Evolutionary conservation across 23 tunicate genomes (phyloP).

Genomic region (Clavelina lepadiformis): DNA sequence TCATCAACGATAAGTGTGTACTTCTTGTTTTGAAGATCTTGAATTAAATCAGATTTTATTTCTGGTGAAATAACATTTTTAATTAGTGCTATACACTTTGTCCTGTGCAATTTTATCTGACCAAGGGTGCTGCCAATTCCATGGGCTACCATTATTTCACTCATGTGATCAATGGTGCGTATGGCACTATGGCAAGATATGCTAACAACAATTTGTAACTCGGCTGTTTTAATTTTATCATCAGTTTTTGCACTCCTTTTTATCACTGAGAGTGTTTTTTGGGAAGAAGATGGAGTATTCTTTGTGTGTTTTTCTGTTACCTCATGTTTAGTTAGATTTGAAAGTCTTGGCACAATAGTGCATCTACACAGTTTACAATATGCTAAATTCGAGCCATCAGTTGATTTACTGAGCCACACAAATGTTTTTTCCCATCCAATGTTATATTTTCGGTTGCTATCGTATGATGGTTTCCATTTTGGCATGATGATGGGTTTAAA

Average conservation of each 20-base stretch:
- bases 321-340: background rate
- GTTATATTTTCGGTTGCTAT: constrained; percentile 5
- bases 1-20: constrained; percentile 4
- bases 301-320: too few species aligned
- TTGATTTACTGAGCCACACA: background rate
- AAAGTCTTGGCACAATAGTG: background rate
- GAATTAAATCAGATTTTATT: background rate
- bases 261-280: too few species aligned
- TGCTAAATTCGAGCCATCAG: constrained; percentile 2
- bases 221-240: background rate
- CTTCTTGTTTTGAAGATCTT: background rate
- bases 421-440: background rate
- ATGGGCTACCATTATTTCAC: constrained; percentile 1
- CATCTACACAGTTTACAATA: background rate
- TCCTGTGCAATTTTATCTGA: constrained; percentile 3
- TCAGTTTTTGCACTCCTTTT: too few species aligned
- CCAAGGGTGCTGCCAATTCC: constrained; percentile 4
- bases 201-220: constrained; percentile 5
- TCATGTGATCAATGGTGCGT: constrained; percentile 2
- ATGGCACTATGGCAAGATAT: constrained; percentile 8
- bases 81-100: background rate
- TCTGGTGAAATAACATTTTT: constrained; percentile 3
- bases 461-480: constrained; percentile 3
- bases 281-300: too few species aligned
- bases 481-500: too few species aligned